A percentile compares a stretch with the other conserved stretches of the same genome.
phyloP scores from a whole-genome alignment of 2,113 vertebrate genomes.

The Orthochromis indermauri region DNA sequence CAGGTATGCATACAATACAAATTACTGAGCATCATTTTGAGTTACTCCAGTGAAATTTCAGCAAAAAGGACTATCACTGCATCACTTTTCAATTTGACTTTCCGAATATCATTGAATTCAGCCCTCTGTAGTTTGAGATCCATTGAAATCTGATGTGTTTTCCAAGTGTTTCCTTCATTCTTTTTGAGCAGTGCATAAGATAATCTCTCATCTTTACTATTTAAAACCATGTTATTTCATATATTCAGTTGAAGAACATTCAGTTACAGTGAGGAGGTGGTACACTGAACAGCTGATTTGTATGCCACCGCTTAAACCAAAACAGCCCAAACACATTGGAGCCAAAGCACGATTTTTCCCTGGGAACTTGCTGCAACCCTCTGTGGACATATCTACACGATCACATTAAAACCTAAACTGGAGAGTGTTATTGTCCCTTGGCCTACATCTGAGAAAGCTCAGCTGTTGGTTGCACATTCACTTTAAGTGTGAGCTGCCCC shows the following conservation, averaged over 20 bases:
- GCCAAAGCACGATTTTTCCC: background rate
- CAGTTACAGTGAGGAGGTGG: background rate
- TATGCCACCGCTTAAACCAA: background rate
- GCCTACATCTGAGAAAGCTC: slow-evolving; percentile 7
- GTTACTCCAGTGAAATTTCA: background rate
- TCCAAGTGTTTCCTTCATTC: background rate
- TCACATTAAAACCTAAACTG: background rate
- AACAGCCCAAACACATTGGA: background rate
- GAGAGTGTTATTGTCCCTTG: background rate
- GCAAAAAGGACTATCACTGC: background rate
- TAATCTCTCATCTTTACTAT: background rate
- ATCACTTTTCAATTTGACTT: background rate
- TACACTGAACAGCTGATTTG: background rate
- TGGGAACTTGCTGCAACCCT: background rate
- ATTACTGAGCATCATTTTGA: background rate
- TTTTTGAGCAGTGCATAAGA: background rate
- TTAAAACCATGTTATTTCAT: background rate
- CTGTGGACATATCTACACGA: background rate
- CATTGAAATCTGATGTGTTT: background rate
- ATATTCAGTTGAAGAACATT: background rate
- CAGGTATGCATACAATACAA: background rate
- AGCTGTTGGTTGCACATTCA: background rate
- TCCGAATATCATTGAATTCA: background rate
- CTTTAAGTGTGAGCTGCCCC: slow-evolving; percentile 25
- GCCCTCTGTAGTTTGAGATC: background rate